phyloP scores from a whole-genome alignment of 2,888 invertebrate genomes.

The Vandiemenella viatica region DNA sequence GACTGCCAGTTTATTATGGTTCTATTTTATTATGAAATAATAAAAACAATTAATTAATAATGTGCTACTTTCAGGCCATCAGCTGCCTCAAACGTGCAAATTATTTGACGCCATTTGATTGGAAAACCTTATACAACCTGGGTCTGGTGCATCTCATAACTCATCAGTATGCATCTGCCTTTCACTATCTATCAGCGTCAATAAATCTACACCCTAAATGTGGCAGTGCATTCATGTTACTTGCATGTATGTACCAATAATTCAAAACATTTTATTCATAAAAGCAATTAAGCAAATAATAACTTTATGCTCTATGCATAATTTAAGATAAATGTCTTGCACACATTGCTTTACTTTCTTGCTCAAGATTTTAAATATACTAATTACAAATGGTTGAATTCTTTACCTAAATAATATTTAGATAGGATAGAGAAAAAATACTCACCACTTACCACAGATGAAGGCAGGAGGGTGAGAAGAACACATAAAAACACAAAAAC shows the following conservation, averaged over 20 bases:
- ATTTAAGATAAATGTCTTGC: not conserved
- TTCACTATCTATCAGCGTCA: conserved; percentile 69
- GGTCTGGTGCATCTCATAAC: conserved; percentile 68
- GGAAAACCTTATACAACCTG: conserved; percentile 67
- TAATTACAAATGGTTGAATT: no score
- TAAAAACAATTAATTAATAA: no score
- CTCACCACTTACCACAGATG: no score
- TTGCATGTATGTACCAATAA: conserved; percentile 47
- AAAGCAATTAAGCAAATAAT: not conserved
- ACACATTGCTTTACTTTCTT: not conserved
- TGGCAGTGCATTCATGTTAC: conserved; percentile 54
- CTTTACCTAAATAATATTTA: no score
- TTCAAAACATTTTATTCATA: not conserved
- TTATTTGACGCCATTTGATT: conserved; percentile 67
- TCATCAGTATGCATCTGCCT: conserved; percentile 74
- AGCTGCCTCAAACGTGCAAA: conserved; percentile 74
- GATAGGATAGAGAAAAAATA: no score
- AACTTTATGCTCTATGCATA: not conserved
- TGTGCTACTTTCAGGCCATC: conserved; percentile 64
- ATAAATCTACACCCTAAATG: conserved; percentile 56
- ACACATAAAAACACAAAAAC: no score
- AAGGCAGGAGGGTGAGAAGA: no score
- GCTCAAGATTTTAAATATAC: not conserved
- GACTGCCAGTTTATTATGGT: not conserved
- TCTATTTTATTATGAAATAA: no score